Percentiles rank a stretch among this genome's conserved stretches.
These are phyloP conservation scores for Rotaria macrura DNA, from an alignment of 2,888 invertebrate genomes.

Conservation along the genomic window DNA sequence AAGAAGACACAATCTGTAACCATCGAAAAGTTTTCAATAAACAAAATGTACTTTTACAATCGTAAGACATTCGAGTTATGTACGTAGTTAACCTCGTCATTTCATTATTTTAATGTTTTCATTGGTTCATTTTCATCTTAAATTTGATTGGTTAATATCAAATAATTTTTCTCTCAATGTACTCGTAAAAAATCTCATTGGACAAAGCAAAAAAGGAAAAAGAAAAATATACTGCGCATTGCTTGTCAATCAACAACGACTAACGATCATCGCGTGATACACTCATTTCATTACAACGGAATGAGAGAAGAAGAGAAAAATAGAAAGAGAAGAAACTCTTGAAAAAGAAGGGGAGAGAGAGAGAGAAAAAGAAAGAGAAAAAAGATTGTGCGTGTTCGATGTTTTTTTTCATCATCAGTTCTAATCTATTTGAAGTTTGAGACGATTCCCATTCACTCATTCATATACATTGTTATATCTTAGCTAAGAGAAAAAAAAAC, in stretches of 20 bases:
- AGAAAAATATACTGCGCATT: background rate
- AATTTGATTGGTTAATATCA: background rate
- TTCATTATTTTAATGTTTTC: background rate
- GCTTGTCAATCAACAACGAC: conserved; percentile 6
- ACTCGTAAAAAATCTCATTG: background rate
- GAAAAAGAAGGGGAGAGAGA: background rate
- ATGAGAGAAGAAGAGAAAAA: background rate
- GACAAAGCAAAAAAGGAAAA: background rate
- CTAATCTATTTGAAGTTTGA: conserved; percentile 15
- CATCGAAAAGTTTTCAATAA: background rate
- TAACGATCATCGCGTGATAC: conserved; percentile 6
- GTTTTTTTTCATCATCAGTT: conserved; percentile 15
- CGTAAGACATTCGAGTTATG: background rate
- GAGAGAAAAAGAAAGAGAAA: background rate
- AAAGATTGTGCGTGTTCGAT: conserved; percentile 12
- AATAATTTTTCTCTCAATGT: background rate
- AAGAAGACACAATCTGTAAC: background rate
- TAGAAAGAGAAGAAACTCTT: background rate
- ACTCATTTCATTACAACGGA: background rate
- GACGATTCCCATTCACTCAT: conserved; percentile 1
- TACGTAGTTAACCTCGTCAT: background rate
- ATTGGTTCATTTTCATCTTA: background rate
- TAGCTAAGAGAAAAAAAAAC: background rate
- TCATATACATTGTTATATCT: conserved; percentile 8
- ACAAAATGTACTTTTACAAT: background rate